These are phyloP conservation scores for Halcyon malimbica DNA, from an alignment of 2,113 vertebrate species.

Conservation along the genomic window DNA sequence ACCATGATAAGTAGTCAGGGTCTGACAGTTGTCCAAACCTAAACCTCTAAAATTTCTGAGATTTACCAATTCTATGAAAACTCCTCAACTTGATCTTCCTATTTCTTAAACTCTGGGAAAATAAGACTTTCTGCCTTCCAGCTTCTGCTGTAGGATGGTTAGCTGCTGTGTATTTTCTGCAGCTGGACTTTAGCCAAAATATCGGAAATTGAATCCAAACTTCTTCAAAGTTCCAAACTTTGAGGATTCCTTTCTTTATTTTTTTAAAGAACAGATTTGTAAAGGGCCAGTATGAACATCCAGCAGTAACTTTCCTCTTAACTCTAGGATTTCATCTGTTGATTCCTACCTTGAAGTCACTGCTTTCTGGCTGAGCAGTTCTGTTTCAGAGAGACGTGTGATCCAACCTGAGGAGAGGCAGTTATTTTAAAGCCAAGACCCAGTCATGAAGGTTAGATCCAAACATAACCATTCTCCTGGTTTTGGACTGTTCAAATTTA, in stretches of 20 bases:
- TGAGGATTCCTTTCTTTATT: background rate
- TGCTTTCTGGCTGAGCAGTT: background rate
- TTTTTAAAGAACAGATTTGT: background rate
- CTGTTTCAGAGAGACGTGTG: background rate
- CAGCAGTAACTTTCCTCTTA: background rate
- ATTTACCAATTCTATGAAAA: background rate
- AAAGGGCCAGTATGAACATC: background rate
- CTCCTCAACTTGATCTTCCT: background rate
- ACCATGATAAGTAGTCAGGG: background rate
- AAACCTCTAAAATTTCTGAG: background rate
- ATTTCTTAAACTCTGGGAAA: background rate
- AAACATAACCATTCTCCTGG: background rate
- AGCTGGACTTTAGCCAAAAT: background rate
- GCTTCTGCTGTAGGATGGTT: background rate
- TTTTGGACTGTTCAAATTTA: background rate
- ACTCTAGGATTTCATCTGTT: background rate
- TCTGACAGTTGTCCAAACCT: background rate
- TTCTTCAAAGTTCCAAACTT: background rate
- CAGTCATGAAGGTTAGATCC: background rate
- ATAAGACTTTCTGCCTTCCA: background rate
- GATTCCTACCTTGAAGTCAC: background rate
- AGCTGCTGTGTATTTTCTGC: background rate
- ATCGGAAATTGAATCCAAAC: background rate
- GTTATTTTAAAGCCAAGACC: background rate
- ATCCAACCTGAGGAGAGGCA: background rate